Evolutionary conservation across 2,797 vertebrate genomes (phyloP).

Genomic region (Oreonectes daqikongensis): DNA sequence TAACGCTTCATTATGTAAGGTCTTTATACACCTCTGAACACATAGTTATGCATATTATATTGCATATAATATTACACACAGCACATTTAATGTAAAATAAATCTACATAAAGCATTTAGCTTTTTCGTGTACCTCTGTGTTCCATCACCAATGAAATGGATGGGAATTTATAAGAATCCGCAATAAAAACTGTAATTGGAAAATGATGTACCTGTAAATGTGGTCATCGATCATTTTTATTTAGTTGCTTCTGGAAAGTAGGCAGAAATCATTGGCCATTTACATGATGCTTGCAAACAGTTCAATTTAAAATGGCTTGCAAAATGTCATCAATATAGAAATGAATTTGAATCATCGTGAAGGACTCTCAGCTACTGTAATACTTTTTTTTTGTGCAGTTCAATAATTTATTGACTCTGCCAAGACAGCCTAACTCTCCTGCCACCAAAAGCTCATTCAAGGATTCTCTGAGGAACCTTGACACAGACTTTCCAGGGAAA

Average conservation of each 20-base stretch:
- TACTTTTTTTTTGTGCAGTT: constrained; percentile 31
- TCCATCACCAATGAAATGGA: not conserved
- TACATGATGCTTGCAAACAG: constrained; percentile 10
- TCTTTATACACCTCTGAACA: too few species aligned
- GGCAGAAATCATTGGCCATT: not conserved
- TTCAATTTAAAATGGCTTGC: not conserved
- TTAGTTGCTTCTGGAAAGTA: not conserved
- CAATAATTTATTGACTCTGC: constrained; percentile 47
- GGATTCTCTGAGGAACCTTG: constrained; percentile 39
- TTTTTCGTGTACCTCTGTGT: not conserved
- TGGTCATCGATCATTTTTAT: not conserved
- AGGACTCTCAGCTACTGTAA: constrained; percentile 18
- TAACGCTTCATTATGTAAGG: too few species aligned
- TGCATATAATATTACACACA: too few species aligned
- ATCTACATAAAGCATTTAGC: not conserved
- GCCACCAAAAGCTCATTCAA: constrained; percentile 39
- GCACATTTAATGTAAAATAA: not conserved
- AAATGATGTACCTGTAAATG: not conserved
- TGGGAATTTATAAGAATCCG: not conserved
- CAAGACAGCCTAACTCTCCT: constrained; percentile 27
- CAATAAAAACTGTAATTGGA: not conserved
- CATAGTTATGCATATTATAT: too few species aligned
- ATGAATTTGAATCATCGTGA: constrained; percentile 12
- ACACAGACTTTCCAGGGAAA: constrained; percentile 25
- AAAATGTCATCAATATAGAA: not conserved